These are phyloP conservation scores for Fopius arisanus DNA, from an alignment of 1,140 invertebrate species.

Conservation along the genomic window DNA sequence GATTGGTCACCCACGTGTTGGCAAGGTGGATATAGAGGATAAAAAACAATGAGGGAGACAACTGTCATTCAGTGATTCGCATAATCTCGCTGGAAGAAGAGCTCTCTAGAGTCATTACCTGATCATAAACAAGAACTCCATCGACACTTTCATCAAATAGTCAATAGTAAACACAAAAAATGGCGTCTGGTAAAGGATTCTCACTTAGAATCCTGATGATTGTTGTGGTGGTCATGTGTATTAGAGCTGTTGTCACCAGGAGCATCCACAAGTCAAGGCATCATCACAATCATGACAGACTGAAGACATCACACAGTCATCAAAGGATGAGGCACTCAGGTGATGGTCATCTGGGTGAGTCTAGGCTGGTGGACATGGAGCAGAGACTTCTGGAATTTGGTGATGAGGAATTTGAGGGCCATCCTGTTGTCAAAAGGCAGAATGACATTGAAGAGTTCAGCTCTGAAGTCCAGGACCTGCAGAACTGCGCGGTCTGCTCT, in stretches of 20 bases:
- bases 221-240: background rate
- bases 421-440: background rate
- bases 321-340: background rate
- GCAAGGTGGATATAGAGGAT: background rate
- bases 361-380: background rate
- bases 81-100: slow-evolving; percentile 1
- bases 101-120: no score
- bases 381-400: background rate
- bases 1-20: background rate
- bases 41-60: slow-evolving; percentile 14
- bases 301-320: background rate
- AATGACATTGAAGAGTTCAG: background rate
- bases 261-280: background rate
- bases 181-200: no score
- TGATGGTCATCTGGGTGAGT: background rate
- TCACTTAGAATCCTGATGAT: background rate
- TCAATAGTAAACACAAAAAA: no score
- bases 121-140: no score
- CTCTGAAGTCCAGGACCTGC: background rate
- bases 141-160: no score
- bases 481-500: slow-evolving; percentile 14
- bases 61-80: slow-evolving; percentile 12
- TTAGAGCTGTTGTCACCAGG: background rate
- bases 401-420: background rate
- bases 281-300: background rate